phyloP scores from a whole-genome alignment of 53 echinoderm and acorn worm species.

The Patiria pectinifera region DNA sequence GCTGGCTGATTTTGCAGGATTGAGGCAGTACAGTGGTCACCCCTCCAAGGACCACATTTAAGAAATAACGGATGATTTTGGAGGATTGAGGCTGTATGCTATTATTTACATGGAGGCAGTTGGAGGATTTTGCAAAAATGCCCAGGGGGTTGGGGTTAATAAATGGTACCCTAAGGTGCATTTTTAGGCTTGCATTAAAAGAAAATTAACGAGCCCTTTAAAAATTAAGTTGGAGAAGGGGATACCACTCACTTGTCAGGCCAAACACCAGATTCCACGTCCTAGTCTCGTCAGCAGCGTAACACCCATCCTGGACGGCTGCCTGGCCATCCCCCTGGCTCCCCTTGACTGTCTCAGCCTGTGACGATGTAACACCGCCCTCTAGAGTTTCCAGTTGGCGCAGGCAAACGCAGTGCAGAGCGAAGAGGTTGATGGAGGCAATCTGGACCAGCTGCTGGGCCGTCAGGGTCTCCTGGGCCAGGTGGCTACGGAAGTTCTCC shows the following conservation, averaged over 20 bases:
- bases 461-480: constrained; percentile 92
- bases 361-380: not conserved
- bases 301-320: constrained; percentile 66
- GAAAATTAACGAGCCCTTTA: no score
- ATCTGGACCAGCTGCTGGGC: constrained; percentile 97
- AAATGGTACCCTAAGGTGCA: no score
- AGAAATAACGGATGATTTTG: no score
- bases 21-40: no score
- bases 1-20: no score
- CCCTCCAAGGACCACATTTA: no score
- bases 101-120: no score
- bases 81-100: no score
- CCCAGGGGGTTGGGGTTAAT: no score
- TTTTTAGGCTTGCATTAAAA: no score
- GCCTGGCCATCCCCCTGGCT: constrained; percentile 29
- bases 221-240: no score
- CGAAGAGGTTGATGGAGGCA: constrained; percentile 93
- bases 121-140: no score
- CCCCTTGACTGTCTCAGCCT: constrained; percentile 32
- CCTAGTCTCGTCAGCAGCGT: constrained; percentile 78
- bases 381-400: constrained; percentile 41
- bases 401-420: constrained; percentile 63
- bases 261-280: constrained; percentile 91
- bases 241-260: constrained; percentile 76
- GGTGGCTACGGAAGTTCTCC: constrained; percentile 96